Evolutionary conservation across 2,888 invertebrate species (phyloP).

Genomic region (Oscheius sp.): DNA sequence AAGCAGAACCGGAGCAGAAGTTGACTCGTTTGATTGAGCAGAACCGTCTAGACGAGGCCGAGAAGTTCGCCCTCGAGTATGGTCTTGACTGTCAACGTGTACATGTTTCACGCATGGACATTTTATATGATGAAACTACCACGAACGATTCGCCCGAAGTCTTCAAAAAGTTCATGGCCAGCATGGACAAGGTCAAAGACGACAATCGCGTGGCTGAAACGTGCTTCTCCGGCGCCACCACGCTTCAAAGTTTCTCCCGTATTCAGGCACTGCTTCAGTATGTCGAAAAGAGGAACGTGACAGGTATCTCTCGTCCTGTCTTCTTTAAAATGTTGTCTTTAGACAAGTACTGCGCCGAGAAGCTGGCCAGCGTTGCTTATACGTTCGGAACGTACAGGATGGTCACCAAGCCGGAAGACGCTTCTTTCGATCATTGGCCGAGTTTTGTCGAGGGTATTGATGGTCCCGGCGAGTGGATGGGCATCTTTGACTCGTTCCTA

Average conservation of each 20-base stretch:
- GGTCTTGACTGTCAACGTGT: conserved; percentile 45
- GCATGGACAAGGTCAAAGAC: conserved; percentile 48
- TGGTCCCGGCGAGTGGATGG: conserved; percentile 44
- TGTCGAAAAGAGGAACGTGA: conserved; percentile 44
- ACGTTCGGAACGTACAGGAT: conserved; percentile 51
- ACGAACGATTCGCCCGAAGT: conserved; percentile 41
- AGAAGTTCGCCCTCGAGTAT: conserved; percentile 50
- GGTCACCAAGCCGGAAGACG: conserved; percentile 38
- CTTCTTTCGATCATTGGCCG: conserved; percentile 38
- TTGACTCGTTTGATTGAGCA: conserved; percentile 25
- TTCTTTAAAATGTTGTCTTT: background rate
- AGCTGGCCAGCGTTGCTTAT: conserved; percentile 40
- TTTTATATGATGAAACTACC: background rate
- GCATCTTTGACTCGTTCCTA: conserved; percentile 36
- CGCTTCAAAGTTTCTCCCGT: conserved; percentile 39
- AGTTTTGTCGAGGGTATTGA: conserved; percentile 48
- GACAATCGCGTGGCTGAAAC: conserved; percentile 52
- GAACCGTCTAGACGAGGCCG: conserved; percentile 55
- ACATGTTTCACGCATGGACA: conserved; percentile 24
- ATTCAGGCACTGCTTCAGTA: conserved; percentile 44
- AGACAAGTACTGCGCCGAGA: conserved; percentile 44
- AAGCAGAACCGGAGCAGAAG: conserved; percentile 30
- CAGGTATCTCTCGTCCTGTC: conserved; percentile 21
- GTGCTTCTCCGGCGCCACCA: conserved; percentile 44
- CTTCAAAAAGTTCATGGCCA: conserved; percentile 42